Evolutionary conservation across 2,797 vertebrate genomes (phyloP), one percentile per base, ranked within the genome.

Genomic region (Chaetodon trifasciatus): DNA sequence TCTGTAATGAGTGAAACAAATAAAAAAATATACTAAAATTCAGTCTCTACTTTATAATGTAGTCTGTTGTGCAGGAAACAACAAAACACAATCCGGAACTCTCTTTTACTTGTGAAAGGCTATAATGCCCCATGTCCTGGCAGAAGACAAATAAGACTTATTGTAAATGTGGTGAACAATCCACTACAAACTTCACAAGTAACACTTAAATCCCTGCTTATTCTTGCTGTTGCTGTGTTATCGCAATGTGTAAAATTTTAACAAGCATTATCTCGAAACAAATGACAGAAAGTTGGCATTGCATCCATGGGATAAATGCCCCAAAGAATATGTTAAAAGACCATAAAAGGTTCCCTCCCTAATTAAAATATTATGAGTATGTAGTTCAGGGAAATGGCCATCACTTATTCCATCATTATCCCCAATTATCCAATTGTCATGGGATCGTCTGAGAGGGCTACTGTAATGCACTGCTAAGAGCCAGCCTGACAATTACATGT

Each of bases 391-490:
- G 88, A 95, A 95, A 89, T 88, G 83, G 82, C 61, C 79, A 83
- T 87, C 84, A 81, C 86, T 87, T 93, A 87, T 87, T 85, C 78
- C 70, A 81, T 93, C 92, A 91, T 94, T 91, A 92, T 71, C 69
- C 73, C 78, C 75, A 89, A 91, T 93, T 92, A 94, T 85, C 81
- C 50, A 66, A 69, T 86, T 74, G 70, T 79, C 58, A 58, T 75
- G 85, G 91, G 92, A 87, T 77, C 40, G 74, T 82, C 84, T 88
- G 73, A 89, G 71, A 88, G 86, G 68, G 84, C 73, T 79, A 62
- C 77, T 84, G 81, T 93, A 92, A 92, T 93, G 93, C 77, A 70
- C 87, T 70, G 65, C 81, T 93, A 87, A 93, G 85, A 92, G 90
- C 81, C 86, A 82, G 62, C 42, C 76, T 77, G 79, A 76, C 85